Base-by-base conservation (phyloP, 1,140 invertebrate genomes). In the Hesperophylax magnus region DNA sequence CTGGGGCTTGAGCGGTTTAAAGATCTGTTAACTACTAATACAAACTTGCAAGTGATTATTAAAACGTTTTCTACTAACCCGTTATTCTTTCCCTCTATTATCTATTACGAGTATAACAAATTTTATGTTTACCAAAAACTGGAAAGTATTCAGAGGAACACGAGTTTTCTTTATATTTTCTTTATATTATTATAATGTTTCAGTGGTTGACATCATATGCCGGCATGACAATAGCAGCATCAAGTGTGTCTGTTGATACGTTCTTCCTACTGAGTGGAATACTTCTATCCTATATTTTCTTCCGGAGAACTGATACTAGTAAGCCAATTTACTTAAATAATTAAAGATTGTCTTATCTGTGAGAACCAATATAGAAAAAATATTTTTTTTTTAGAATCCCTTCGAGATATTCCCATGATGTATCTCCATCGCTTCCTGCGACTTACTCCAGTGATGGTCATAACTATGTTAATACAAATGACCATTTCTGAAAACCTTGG, bases 211-310 rank as follows among this genome's bases (percentile, higher is more conserved):
- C 60, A 14, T 82, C 82, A 5, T 81, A 84, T 9, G 60, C 77
- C 24, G 81, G 85, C 9, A 83, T 88, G n/a, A 87, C 87, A 84
- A 83, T 90, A 5, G 84, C 87, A 0, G 78, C 85, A 0, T 88
- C 86, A 6, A 85, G 87, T 4, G 86, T 89, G 24, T 85, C 90
- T 0, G 92, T 92, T 0, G 92, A 93, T 81, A 91, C 91, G 1
- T 93, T 92, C 84, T 91, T 93, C 52, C 84, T 91, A 31, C 86
- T 92, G 9, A 93, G 93, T 85, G 94, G 93, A 69, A 85, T 93
- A 1, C 86, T 94, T 0, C 85, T 92, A 2, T 87, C 90, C 1
- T 93, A 93, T 52, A 24, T 65, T 18, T 77, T 78, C 39, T 78
- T 78, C 34, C 17, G 52, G 2, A 4, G 65, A 78, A 67, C 47